Percentiles rank a stretch among this genome's conserved stretches.
phyloP scores from a whole-genome alignment of 1,140 invertebrate species.

The Campoletis sonorensis region DNA sequence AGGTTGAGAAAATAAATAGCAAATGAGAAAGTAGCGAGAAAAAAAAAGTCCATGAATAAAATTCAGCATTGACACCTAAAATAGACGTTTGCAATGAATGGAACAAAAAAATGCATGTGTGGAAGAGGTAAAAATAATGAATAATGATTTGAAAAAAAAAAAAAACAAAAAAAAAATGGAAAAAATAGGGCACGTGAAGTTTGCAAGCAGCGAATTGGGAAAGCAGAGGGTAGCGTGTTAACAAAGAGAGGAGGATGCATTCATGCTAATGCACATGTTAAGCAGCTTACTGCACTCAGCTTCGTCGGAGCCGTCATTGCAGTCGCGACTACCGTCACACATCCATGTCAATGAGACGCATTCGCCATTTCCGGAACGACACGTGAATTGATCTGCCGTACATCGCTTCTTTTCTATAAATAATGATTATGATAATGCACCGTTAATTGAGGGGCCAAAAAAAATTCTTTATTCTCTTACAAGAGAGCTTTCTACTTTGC shows the following conservation, averaged over 20 bases:
- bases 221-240: too few relatives aligned
- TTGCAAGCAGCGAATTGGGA: background rate
- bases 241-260: conserved; percentile 27
- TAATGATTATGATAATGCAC: conserved; percentile 29
- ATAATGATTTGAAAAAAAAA: background rate
- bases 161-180: too few relatives aligned
- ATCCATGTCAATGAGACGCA: conserved; percentile 94
- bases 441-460: background rate
- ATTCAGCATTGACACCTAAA: background rate
- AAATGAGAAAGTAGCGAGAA: too few relatives aligned
- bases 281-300: conserved; percentile 90
- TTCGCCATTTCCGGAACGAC: conserved; percentile 85
- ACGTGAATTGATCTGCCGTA: conserved; percentile 91
- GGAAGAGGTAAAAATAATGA: background rate
- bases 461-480: background rate
- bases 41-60: too few relatives aligned
- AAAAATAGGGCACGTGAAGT: background rate
- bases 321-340: conserved; percentile 92
- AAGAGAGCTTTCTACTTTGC: too few relatives aligned
- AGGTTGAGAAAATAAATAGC: too few relatives aligned
- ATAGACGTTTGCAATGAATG: background rate
- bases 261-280: conserved; percentile 53
- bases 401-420: conserved; percentile 85
- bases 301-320: conserved; percentile 92
- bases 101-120: background rate